A percentile compares a stretch with the other conserved stretches of the same genome.
Evolutionary conservation across 2,113 vertebrate species (phyloP).

Genomic region (Epinephelus cyanopodus): DNA sequence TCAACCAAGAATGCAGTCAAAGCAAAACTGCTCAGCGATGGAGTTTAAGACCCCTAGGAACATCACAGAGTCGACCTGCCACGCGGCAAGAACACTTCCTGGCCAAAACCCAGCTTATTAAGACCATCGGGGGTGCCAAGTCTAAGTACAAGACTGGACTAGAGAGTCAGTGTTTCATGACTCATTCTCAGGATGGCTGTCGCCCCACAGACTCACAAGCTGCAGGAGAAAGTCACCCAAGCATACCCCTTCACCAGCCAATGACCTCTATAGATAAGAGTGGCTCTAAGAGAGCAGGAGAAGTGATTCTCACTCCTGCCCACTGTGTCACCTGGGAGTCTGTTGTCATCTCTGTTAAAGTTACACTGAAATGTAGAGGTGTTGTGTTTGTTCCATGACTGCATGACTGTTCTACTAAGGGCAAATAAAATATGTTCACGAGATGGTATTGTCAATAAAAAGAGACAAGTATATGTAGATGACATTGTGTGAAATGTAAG

Average conservation of each 20-base stretch:
- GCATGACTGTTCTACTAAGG: neutral
- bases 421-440: neutral
- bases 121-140: slow-evolving; percentile 37
- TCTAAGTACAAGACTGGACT: slow-evolving; percentile 33
- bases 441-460: neutral
- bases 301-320: slow-evolving; percentile 29
- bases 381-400: slow-evolving; percentile 11
- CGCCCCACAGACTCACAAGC: slow-evolving; percentile 39
- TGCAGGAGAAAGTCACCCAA: slow-evolving; percentile 54
- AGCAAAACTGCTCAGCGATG: slow-evolving; percentile 12
- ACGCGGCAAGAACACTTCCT: slow-evolving; percentile 27
- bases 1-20: slow-evolving; percentile 20
- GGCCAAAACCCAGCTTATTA: slow-evolving; percentile 53
- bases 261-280: slow-evolving; percentile 53
- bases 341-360: slow-evolving; percentile 31
- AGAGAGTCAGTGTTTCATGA: slow-evolving; percentile 45
- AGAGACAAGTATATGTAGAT: neutral
- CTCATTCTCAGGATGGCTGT: slow-evolving; percentile 50
- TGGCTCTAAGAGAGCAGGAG: slow-evolving; percentile 6
- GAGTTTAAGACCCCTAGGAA: slow-evolving; percentile 37
- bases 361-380: slow-evolving; percentile 30
- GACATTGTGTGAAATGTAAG: neutral
- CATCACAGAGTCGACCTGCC: slow-evolving; percentile 8
- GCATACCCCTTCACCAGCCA: slow-evolving; percentile 54
- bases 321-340: slow-evolving; percentile 22